A percentile compares a stretch with the other conserved stretches of the same genome.
Conservation (phyloP, 1,140 invertebrate genomes). For the Plectrocnemia conspersa region DNA sequence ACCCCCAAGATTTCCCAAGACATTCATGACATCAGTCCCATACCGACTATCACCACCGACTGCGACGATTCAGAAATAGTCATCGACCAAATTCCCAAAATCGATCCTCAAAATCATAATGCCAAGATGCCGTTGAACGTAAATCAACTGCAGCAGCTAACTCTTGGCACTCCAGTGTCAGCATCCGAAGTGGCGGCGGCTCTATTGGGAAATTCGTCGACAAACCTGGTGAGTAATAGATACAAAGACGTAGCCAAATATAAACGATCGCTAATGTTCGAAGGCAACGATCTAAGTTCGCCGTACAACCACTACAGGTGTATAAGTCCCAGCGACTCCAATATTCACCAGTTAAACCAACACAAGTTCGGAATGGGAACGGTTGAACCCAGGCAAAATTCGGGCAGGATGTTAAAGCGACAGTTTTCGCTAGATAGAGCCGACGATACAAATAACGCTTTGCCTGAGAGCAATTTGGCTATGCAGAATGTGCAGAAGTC, state of each 20-base stretch:
- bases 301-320: conserved; percentile 69
- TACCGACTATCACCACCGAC: conserved; percentile 29
- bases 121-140: conserved; percentile 11
- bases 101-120: conserved; percentile 10
- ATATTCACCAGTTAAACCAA: conserved; percentile 45
- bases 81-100: conserved; percentile 20
- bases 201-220: conserved; percentile 53
- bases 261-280: conserved; percentile 45
- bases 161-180: conserved; percentile 50
- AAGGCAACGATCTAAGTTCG: conserved; percentile 62
- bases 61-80: conserved; percentile 19
- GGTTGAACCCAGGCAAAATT: conserved; percentile 39
- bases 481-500: conserved; percentile 35
- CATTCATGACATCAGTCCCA: background rate
- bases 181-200: conserved; percentile 52
- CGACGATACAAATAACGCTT: conserved; percentile 49
- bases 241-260: conserved; percentile 38
- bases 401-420: conserved; percentile 55
- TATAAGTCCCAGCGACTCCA: conserved; percentile 62
- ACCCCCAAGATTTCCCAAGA: conserved; percentile 24
- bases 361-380: conserved; percentile 39
- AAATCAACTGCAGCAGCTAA: conserved; percentile 29
- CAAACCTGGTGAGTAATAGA: conserved; percentile 39
- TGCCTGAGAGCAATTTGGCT: conserved; percentile 38
- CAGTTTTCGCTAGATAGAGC: conserved; percentile 68